Evolutionary conservation across 2,113 vertebrate genomes (phyloP).

Genomic region (Cebus imitator): DNA sequence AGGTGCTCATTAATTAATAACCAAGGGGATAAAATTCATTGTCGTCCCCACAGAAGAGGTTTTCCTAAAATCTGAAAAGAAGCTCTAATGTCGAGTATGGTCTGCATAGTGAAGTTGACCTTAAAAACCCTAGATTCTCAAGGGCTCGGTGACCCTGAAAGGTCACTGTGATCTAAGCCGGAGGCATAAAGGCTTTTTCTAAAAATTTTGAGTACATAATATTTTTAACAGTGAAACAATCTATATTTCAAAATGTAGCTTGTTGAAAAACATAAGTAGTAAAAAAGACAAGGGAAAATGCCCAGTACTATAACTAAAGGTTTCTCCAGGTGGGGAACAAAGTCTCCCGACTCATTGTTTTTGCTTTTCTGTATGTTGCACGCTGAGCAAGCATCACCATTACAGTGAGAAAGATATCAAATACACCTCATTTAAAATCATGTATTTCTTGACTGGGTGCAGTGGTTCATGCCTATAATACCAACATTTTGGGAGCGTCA

Average conservation of each 20-base stretch:
- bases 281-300: background rate
- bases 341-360: background rate
- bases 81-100: background rate
- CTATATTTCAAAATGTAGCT: background rate
- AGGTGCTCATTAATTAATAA: slow-evolving; percentile 63
- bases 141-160: background rate
- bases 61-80: background rate
- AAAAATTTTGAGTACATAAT: background rate
- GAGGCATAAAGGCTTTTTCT: background rate
- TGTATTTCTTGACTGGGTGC: background rate
- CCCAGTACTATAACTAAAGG: rapidly evolving
- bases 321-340: background rate
- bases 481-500: background rate
- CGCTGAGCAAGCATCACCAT: background rate
- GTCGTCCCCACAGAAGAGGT: background rate
- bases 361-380: background rate
- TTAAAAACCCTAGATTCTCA: background rate
- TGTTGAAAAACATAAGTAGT: background rate
- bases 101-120: background rate
- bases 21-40: background rate
- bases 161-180: background rate
- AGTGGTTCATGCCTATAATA: background rate
- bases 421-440: background rate
- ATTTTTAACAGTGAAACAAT: background rate
- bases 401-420: background rate